Conservation (phyloP, 2,113 vertebrate species). For the Micronisus gabar region DNA sequence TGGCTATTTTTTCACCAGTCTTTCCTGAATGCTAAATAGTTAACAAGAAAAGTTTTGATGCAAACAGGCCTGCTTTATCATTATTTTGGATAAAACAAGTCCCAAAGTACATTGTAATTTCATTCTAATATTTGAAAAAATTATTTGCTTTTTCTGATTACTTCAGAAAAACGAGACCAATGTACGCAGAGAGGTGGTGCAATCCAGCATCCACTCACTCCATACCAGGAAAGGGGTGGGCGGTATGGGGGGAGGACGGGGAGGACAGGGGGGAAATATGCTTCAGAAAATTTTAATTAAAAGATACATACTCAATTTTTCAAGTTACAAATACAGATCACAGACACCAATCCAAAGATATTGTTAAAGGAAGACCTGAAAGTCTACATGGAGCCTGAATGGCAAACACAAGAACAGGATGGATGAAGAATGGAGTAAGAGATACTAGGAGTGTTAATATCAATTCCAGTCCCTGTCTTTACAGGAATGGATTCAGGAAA, state of each 20-base stretch:
- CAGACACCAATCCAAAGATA: neutral
- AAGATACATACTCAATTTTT: neutral
- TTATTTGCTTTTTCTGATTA: neutral
- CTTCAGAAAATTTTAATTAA: neutral
- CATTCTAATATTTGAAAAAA: neutral
- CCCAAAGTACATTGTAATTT: neutral
- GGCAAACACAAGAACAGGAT: neutral
- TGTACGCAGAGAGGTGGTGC: neutral
- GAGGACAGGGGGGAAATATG: neutral
- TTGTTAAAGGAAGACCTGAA: neutral
- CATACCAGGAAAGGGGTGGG: accelerated
- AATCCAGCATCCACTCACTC: neutral
- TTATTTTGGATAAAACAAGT: neutral
- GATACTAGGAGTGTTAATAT: neutral
- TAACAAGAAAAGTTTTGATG: neutral
- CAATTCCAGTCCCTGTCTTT: neutral
- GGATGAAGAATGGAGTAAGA: neutral
- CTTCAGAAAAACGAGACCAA: neutral
- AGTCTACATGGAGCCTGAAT: neutral
- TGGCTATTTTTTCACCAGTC: neutral
- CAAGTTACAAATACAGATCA: neutral
- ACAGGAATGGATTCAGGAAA: neutral
- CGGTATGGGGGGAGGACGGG: too few relatives aligned
- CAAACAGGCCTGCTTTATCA: neutral
- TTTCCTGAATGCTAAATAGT: neutral